Percentiles rank a stretch among this genome's conserved stretches.
Evolutionary conservation across 2,888 invertebrate species (phyloP).

Genomic region (Pheosia tremula): DNA sequence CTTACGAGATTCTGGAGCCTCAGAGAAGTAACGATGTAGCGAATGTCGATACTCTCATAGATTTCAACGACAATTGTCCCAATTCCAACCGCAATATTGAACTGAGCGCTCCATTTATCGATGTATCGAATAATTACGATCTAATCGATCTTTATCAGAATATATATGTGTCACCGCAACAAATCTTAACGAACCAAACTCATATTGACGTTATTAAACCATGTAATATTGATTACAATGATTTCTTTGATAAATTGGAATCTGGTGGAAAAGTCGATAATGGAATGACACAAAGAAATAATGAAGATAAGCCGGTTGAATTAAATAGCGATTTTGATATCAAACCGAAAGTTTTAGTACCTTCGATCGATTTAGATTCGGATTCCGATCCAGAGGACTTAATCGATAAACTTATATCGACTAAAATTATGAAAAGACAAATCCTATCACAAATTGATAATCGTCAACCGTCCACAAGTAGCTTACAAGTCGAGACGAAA

Average conservation of each 20-base stretch:
- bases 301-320: not conserved
- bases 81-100: slow-evolving; percentile 16
- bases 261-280: slow-evolving; percentile 21
- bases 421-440: slow-evolving; percentile 17
- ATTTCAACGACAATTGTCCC: slow-evolving; percentile 18
- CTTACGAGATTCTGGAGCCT: slow-evolving; percentile 23
- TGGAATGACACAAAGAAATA: slow-evolving; percentile 8
- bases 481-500: not conserved
- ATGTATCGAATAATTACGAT: slow-evolving; percentile 20
- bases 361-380: slow-evolving; percentile 12
- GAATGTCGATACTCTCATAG: slow-evolving; percentile 25
- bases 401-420: slow-evolving; percentile 16
- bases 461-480: not conserved
- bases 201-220: not conserved
- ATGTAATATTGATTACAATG: not conserved
- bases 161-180: slow-evolving; percentile 26
- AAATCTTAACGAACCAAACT: slow-evolving; percentile 18
- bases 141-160: slow-evolving; percentile 31
- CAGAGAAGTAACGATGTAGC: slow-evolving; percentile 16
- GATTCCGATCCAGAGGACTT: slow-evolving; percentile 18
- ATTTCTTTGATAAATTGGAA: slow-evolving; percentile 26
- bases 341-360: slow-evolving; percentile 18
- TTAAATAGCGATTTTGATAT: not conserved
- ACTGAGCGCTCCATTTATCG: slow-evolving; percentile 12
- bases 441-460: not conserved